Conservation (phyloP, 1,140 invertebrate species). For the Leptonema lineaticorne region DNA sequence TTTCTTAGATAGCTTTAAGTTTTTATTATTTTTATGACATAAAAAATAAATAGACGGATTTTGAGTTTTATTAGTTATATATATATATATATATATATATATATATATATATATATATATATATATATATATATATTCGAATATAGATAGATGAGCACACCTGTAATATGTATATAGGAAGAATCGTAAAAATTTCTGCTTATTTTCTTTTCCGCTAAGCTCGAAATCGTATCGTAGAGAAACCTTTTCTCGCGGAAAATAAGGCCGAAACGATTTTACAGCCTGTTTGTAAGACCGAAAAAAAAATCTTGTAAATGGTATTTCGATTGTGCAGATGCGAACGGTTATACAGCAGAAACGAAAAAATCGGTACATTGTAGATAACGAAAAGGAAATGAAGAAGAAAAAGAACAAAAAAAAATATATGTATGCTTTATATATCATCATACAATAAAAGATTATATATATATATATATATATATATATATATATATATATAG, state of each 20-base stretch:
- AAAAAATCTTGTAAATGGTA: slow-evolving; percentile 14
- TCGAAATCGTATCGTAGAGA: slow-evolving; percentile 1
- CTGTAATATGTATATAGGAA: neutral
- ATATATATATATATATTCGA: no score
- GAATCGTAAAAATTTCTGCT: slow-evolving; percentile 3
- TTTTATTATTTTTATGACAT: no score
- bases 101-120: no score
- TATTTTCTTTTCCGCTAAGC: slow-evolving; percentile 3
- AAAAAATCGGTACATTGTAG: no score
- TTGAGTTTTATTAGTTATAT: no score
- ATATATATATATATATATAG: no score
- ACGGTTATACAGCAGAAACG: neutral
- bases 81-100: no score
- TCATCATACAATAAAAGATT: no score
- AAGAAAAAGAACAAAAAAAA: neutral
- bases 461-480: no score
- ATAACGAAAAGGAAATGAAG: neutral
- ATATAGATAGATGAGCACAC: neutral
- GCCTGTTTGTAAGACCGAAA: neutral
- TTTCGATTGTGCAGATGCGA: slow-evolving; percentile 17
- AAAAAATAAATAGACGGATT: no score
- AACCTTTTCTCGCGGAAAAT: slow-evolving; percentile 10
- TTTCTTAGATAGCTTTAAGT: no score
- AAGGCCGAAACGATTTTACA: slow-evolving; percentile 14
- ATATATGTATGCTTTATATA: no score